phyloP scores from a whole-genome alignment of 2,113 vertebrate genomes.

The Solea senegalensis region DNA sequence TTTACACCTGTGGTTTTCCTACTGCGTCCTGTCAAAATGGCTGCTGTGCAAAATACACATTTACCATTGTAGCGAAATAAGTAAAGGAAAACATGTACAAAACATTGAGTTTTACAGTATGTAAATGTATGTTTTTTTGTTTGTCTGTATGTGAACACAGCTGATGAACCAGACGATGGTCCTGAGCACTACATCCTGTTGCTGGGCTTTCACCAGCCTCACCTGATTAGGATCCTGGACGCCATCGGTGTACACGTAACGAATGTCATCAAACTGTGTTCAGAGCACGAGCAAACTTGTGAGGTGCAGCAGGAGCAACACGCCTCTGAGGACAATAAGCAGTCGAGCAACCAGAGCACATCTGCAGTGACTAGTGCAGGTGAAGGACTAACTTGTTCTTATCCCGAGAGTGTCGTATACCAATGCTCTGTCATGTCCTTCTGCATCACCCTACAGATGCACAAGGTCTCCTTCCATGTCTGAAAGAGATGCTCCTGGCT shows the following conservation, averaged over 20 bases:
- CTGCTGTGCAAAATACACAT: not conserved
- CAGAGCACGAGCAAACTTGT: conserved; percentile 64
- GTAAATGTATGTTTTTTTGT: not conserved
- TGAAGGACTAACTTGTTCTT: not conserved
- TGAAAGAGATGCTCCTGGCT: no score
- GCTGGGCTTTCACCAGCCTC: conserved; percentile 85
- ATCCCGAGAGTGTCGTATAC: no score
- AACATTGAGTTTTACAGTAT: not conserved
- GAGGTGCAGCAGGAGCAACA: conserved; percentile 2
- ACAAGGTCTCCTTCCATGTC: no score
- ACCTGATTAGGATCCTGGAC: conserved; percentile 82
- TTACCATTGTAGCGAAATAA: not conserved
- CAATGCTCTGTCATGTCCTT: no score
- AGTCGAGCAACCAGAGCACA: not conserved
- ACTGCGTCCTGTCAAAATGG: no score
- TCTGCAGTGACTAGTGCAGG: conserved; percentile 26
- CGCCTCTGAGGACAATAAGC: conserved; percentile 11
- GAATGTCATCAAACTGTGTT: conserved; percentile 87
- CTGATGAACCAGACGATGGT: conserved; percentile 94
- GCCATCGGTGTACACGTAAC: conserved; percentile 85
- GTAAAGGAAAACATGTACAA: not conserved
- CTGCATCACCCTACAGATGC: no score
- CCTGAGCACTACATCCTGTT: conserved; percentile 91
- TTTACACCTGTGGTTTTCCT: no score
- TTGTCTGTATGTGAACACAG: conserved; percentile 69